Conservation (phyloP, 2,888 invertebrate genomes). For the Caenorhabditis wallacei region DNA sequence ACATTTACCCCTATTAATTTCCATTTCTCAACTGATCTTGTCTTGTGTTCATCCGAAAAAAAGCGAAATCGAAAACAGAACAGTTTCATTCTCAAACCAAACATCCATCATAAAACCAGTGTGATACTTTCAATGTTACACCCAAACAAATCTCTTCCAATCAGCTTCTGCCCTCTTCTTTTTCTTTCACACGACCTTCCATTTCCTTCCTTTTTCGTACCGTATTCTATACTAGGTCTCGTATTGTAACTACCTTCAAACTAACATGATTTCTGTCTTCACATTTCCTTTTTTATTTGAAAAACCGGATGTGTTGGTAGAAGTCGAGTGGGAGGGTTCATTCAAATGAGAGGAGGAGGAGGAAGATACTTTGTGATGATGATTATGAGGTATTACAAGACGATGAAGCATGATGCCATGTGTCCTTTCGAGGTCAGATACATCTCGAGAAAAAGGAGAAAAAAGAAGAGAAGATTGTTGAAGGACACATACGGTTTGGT, state of each 20-base stretch:
- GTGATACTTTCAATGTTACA: conserved; percentile 57
- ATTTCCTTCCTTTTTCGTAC: conserved; percentile 32
- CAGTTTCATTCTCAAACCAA: conserved; percentile 43
- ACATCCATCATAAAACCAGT: conserved; percentile 57
- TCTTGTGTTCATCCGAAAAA: conserved; percentile 31
- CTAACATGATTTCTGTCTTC: conserved; percentile 44
- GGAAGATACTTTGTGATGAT: conserved; percentile 13
- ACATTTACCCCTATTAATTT: neutral
- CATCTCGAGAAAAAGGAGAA: conserved; percentile 13
- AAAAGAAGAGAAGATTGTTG: conserved; percentile 1
- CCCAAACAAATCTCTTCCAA: conserved; percentile 30
- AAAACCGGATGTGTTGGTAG: conserved; percentile 29
- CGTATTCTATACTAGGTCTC: conserved; percentile 42
- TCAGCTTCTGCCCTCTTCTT: conserved; percentile 38
- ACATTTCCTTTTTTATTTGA: conserved; percentile 6
- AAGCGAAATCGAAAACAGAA: conserved; percentile 41
- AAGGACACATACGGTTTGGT: conserved; percentile 16
- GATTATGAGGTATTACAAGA: conserved; percentile 22
- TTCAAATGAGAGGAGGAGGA: conserved; percentile 8
- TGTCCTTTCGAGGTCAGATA: conserved; percentile 41
- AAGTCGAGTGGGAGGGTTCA: conserved; percentile 12
- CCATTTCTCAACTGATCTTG: neutral
- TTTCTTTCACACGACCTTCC: conserved; percentile 18
- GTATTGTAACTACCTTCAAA: conserved; percentile 45
- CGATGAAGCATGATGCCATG: conserved; percentile 2